Evolutionary conservation across 2,888 invertebrate genomes (phyloP), one percentile per base, ranked within the genome.

Genomic region (Stictocephala bisonia): DNA sequence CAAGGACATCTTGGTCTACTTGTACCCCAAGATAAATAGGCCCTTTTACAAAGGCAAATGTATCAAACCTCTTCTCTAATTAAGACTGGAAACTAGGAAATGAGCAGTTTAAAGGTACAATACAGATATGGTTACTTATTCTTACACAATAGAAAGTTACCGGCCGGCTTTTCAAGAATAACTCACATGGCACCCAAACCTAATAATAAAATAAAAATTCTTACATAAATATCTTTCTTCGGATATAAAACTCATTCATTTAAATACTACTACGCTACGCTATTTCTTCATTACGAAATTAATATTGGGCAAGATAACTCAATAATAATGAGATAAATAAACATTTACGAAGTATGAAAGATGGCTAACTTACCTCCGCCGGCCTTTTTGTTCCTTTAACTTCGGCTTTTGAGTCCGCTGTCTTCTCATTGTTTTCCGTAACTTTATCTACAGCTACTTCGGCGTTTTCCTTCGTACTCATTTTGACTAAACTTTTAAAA

Each of bases 331-430:
- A 31, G 6, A 6, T 11, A 31, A 31, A 31, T 31, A 9, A 31
- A 31, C 11, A 31, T 9, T 31, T 9, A 11, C 11, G 11, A 31
- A 31, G 35, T 9, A 31, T 31, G 7, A 7, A 44, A 44, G 7
- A 44, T n/a, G 15, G 31, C 60, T 3, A 41, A 89, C 92, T 91
- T 86, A 93, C 93, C 90, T 93, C 93, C 83, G 93, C 93, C 87
- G 93, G 90, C 88, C 94, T 90, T 88, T 94, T 94, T 84, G 92
- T 91, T 86, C 93, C 93, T 87, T 93, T 93, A 84, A 93, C 87
- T 84, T 93, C 93, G 86, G 91, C 91, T 88, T 93, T 93, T 73
- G 90, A 88, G 84, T 93, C 92, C 79, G 88, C 86, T 83, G 88
- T 88, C 87, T 93, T 92, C 83, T 93, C 93, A 80, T 83, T 83